Base-by-base conservation (phyloP, 2,888 invertebrate species). In the Melanophora roralis region DNA sequence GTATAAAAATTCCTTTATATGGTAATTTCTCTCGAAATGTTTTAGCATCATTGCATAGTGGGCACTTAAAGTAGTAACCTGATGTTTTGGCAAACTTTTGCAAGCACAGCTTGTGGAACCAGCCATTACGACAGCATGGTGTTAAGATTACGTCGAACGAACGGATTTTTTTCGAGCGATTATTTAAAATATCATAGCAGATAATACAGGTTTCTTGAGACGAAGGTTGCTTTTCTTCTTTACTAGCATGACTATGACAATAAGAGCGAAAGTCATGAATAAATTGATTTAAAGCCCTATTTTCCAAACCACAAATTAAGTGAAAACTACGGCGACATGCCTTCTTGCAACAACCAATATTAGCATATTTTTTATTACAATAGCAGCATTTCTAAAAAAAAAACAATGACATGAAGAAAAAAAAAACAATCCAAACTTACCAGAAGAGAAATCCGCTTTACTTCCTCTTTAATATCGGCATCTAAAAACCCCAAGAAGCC, bases 1-100 rank as follows among this genome's bases (percentile, higher is more conserved):
- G 96, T 49, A 97, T 93, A 77, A 93, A 95, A 80, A 96, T 94
- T 1, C 97, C 96, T 86, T 92, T 92, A 0, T 90, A 87, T 0
- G 53, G 11, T 64, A 72, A 75, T 23, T 80, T 72, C 1, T 57
- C 32, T 1, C 83, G 79, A 16, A 93, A 86, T 86, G 94, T 93
- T 0, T 93, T 92, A 0, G 92, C 92, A 85, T 95, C 93, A 84
- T 96, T 96, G 84, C 95, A 97, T 0, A 95, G 89, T 0, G 97
- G 96, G 86, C 97, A 97, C 85, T 95, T 96, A 82, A 96, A 93
- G 86, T 94, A 96, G 84, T 96, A 95, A 0, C 96, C 97, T 0
- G 96, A 93, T 83, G 92, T 94, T 6, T 93, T 86, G 0, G 96
- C 95, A 89, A 95, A 92, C 68, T 91, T 91, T 90, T 94, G 93